These are phyloP conservation scores for Lithophane socia DNA, from an alignment of 2,888 invertebrate genomes.

Conservation along the genomic window DNA sequence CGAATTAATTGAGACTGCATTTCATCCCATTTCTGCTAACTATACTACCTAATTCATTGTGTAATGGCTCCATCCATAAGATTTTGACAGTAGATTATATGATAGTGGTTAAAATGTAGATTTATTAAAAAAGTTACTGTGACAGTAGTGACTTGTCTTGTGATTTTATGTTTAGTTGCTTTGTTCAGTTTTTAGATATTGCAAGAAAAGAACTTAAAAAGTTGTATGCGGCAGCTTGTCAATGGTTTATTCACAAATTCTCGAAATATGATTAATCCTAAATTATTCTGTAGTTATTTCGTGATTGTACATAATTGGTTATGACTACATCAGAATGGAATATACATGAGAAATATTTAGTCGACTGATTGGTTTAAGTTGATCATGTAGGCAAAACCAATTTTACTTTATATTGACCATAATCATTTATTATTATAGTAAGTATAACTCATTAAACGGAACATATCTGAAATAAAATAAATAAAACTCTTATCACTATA, in stretches of 20 bases:
- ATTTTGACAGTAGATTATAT: conserved; percentile 79
- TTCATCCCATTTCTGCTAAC: conserved; percentile 79
- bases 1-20: conserved; percentile 79
- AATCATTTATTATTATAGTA: conserved; percentile 53
- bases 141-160: conserved; percentile 74
- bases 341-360: conserved; percentile 4
- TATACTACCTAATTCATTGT: conserved; percentile 73
- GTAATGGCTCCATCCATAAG: conserved; percentile 86
- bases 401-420: conserved; percentile 59
- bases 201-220: conserved; percentile 50
- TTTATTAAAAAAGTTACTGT: conserved; percentile 71
- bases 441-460: conserved; percentile 55
- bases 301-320: conserved; percentile 29
- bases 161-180: conserved; percentile 74
- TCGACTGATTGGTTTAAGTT: conserved; percentile 8
- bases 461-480: conserved; percentile 67
- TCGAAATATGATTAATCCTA: conserved; percentile 13
- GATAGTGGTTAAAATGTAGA: conserved; percentile 75
- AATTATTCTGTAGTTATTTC: conserved; percentile 59
- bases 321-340: conserved; percentile 12
- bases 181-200: conserved; percentile 50
- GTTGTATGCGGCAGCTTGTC: conserved; percentile 35
- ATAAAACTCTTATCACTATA: conserved; percentile 40
- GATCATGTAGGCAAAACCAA: conserved; percentile 17
- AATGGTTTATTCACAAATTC: conserved; percentile 29